Evolutionary conservation across 92 coral and sea anemone species (phyloP).

Genomic region (Parazoanthus atlanticus): DNA sequence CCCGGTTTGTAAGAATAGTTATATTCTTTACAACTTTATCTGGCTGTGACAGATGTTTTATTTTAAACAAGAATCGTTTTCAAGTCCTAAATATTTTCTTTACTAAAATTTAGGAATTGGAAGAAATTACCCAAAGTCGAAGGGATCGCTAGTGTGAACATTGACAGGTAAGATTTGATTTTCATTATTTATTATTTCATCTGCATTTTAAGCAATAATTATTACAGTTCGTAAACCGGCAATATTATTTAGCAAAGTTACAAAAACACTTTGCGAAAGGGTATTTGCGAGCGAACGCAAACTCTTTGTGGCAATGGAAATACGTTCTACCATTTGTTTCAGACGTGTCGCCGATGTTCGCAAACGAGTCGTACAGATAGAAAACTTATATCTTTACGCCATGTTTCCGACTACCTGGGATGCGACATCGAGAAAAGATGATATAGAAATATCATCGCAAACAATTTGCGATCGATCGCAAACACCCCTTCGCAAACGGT

Average conservation of each 20-base stretch:
- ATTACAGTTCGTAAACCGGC: background rate
- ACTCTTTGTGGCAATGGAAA: no score
- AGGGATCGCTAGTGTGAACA: conserved; percentile 98
- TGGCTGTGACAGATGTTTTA: background rate
- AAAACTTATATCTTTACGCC: no score
- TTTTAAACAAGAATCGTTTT: background rate
- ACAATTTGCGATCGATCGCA: no score
- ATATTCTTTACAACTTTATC: background rate
- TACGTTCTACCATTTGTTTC: no score
- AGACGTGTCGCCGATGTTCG: no score
- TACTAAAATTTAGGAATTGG: conserved; percentile 73
- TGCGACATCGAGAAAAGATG: no score
- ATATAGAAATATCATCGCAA: no score
- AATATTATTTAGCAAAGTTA: no score
- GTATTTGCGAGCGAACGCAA: no score
- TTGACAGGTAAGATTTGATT: conserved; percentile 81
- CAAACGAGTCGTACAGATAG: no score
- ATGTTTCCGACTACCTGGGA: no score
- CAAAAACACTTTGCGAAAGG: background rate
- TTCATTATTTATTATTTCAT: background rate
- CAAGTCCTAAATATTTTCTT: background rate
- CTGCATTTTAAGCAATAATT: background rate
- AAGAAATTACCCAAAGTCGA: conserved; percentile 99
- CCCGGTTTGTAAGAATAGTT: background rate
- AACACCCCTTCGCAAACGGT: no score